Conservation (phyloP, 2,113 vertebrate genomes). For the Phyllostomus hastatus region DNA sequence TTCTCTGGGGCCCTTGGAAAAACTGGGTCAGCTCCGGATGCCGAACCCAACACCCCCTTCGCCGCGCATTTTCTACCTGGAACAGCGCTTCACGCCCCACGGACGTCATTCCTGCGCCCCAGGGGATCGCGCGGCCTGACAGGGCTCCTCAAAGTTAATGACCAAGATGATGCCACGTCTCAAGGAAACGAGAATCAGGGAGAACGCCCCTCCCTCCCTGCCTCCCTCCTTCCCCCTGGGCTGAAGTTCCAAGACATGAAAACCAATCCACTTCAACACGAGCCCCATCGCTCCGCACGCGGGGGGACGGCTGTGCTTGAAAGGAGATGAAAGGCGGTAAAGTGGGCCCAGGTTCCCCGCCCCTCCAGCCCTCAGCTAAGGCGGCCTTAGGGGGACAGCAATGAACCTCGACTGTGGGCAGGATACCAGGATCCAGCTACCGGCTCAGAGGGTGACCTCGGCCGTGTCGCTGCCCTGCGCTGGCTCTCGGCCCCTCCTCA, state of each 20-base stretch:
- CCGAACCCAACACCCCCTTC: neutral
- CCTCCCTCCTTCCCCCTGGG: neutral
- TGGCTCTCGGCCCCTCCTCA: neutral
- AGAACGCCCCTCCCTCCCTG: neutral
- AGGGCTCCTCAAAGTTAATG: constrained; percentile 39
- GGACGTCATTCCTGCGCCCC: constrained; percentile 50
- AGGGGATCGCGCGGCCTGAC: constrained; percentile 47
- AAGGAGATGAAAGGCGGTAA: neutral
- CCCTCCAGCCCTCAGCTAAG: neutral
- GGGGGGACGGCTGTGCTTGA: neutral
- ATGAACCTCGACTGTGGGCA: neutral
- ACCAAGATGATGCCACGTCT: constrained; percentile 37
- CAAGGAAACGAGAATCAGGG: constrained; percentile 51
- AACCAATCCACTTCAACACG: neutral
- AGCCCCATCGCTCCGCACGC: neutral
- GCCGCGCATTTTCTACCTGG: constrained; percentile 65
- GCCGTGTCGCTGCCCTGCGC: neutral
- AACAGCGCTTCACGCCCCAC: constrained; percentile 21
- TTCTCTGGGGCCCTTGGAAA: neutral
- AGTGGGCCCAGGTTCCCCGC: rapidly evolving
- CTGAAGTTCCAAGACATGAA: neutral
- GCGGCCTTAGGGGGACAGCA: too few relatives aligned
- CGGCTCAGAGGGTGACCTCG: neutral
- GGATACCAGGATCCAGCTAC: neutral
- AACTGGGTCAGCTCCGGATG: constrained; percentile 22